phyloP scores from a whole-genome alignment of 2,113 vertebrate genomes.

The Gavialis gangeticus region DNA sequence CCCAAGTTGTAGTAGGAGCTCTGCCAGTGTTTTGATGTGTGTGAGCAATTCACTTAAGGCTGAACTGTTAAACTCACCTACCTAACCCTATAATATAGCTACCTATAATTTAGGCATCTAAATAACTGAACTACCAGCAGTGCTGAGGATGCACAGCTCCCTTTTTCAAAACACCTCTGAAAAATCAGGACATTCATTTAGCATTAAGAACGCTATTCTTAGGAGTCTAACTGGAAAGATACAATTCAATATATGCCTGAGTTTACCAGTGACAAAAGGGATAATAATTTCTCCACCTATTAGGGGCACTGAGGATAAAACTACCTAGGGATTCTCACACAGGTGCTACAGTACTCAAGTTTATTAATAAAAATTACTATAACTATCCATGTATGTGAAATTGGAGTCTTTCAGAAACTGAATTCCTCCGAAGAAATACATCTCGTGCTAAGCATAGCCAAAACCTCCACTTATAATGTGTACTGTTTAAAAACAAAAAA shows the following conservation, averaged over 20 bases:
- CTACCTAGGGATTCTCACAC: constrained; percentile 29
- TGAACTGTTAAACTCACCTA: not conserved
- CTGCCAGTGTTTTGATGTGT: not conserved
- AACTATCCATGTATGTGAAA: not conserved
- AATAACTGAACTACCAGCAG: not conserved
- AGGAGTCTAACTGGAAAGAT: constrained; percentile 1
- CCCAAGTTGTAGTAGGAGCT: not conserved
- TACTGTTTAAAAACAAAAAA: constrained; percentile 24
- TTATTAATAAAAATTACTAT: not conserved
- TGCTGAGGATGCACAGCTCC: not conserved
- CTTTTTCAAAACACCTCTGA: not conserved
- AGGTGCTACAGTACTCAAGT: not conserved
- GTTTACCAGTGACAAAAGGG: not conserved
- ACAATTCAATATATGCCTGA: not conserved
- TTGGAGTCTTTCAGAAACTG: not conserved
- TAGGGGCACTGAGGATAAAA: not conserved
- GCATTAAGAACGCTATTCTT: not conserved
- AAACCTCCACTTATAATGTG: constrained; percentile 14
- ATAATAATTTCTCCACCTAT: not conserved
- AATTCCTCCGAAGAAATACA: not conserved
- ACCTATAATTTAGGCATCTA: not conserved
- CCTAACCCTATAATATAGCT: not conserved
- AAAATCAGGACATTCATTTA: not conserved
- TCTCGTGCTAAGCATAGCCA: constrained; percentile 18
- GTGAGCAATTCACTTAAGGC: not conserved